Conservation (phyloP, 2,113 vertebrate genomes). For the Percopsis transmontana region DNA sequence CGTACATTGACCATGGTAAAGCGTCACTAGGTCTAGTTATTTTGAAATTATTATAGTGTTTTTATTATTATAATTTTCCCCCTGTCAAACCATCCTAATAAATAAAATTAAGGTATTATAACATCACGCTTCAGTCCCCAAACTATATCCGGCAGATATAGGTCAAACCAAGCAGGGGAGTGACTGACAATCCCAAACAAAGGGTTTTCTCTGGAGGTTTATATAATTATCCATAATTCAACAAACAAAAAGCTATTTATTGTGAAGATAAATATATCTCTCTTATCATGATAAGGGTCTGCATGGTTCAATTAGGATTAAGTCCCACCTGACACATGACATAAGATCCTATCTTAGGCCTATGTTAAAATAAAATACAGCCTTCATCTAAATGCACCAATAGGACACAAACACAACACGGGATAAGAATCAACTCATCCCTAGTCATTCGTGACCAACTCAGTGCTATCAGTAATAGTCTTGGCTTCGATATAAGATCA, state of each 20-base stretch:
- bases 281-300: slow-evolving; percentile 56
- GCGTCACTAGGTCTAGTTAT: too few relatives aligned
- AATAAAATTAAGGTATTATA: too few relatives aligned
- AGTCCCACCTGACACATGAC: slow-evolving; percentile 33
- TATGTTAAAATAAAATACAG: too few relatives aligned
- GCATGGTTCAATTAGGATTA: slow-evolving; percentile 55
- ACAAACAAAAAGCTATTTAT: slow-evolving; percentile 62
- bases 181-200: slow-evolving; percentile 31
- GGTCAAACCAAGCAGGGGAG: neutral
- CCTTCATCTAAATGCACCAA: too few relatives aligned
- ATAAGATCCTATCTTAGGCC: slow-evolving; percentile 32
- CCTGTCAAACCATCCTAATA: too few relatives aligned
- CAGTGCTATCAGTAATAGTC: slow-evolving; percentile 3
- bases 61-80: too few relatives aligned
- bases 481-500: slow-evolving; percentile 9
- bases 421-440: slow-evolving; percentile 1
- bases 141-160: slow-evolving; percentile 25
- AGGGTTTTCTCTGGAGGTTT: slow-evolving; percentile 27
- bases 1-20: slow-evolving; percentile 1
- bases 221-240: slow-evolving; percentile 27
- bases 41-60: too few relatives aligned
- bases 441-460: slow-evolving; percentile 4
- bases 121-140: too few relatives aligned
- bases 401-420: neutral
- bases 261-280: slow-evolving; percentile 54